phyloP scores from a whole-genome alignment of 2,113 vertebrate species.

The Beaufortia kweichowensis region DNA sequence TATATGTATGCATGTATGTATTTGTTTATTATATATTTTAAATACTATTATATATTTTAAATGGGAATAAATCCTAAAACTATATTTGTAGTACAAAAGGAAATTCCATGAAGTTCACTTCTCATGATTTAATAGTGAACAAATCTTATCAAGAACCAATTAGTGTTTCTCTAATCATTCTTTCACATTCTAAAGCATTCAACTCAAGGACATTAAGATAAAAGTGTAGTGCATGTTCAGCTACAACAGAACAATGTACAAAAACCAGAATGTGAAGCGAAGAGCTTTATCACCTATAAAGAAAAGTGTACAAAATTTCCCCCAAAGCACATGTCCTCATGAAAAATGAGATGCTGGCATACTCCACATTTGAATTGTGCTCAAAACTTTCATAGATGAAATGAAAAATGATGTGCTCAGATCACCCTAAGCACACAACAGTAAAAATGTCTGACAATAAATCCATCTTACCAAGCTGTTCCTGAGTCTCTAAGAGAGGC shows the following conservation, averaged over 20 bases:
- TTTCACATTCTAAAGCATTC: slow-evolving; percentile 36
- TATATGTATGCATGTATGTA: too few relatives aligned
- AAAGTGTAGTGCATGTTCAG: slow-evolving; percentile 18
- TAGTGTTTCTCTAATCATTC: slow-evolving; percentile 54
- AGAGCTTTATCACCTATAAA: neutral
- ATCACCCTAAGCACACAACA: neutral
- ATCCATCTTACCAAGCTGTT: slow-evolving; percentile 76
- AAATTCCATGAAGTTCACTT: slow-evolving; percentile 63
- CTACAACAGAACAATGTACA: slow-evolving; percentile 50
- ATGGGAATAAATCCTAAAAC: slow-evolving; percentile 63
- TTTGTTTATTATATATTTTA: slow-evolving; percentile 8
- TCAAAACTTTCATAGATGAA: too few relatives aligned
- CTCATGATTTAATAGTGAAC: slow-evolving; percentile 31
- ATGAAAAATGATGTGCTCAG: neutral
- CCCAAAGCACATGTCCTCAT: neutral
- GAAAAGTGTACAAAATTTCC: neutral
- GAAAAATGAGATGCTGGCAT: neutral
- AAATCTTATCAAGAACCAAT: slow-evolving; percentile 61
- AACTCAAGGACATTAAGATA: slow-evolving; percentile 32
- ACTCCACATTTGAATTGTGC: too few relatives aligned
- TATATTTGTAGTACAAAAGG: slow-evolving; percentile 55
- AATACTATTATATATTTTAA: slow-evolving; percentile 72
- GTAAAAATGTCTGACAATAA: neutral
- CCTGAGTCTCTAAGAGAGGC: slow-evolving; percentile 77
- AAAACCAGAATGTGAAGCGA: slow-evolving; percentile 24